A percentile compares a stretch with the other conserved stretches of the same genome.
Evolutionary conservation across 2,797 vertebrate species (phyloP).

Genomic region (Myotis findleyi): DNA sequence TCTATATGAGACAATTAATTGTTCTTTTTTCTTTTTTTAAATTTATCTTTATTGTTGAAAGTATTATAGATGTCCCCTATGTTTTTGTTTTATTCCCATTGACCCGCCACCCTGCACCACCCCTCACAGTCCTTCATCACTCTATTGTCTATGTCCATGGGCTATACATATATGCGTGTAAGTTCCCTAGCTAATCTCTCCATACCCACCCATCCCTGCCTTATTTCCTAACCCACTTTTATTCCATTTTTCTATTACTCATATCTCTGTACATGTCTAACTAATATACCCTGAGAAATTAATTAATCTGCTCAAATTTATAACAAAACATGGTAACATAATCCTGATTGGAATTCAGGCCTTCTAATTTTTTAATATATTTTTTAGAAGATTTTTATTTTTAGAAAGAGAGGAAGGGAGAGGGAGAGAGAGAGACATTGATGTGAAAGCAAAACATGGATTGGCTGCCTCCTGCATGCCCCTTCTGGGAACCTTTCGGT

Average conservation of each 20-base stretch:
- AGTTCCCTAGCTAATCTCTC: no score
- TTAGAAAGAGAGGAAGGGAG: not conserved
- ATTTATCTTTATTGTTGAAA: no score
- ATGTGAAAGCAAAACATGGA: not conserved
- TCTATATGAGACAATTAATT: not conserved
- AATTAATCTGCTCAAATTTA: not conserved
- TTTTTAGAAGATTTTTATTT: not conserved
- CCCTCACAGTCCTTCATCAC: no score
- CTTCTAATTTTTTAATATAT: constrained; percentile 13
- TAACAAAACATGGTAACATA: not conserved
- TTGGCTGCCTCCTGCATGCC: not conserved
- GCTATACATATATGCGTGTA: no score
- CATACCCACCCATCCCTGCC: not conserved
- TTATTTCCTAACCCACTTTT: constrained; percentile 2
- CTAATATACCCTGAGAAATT: constrained; percentile 11
- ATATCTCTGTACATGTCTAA: constrained; percentile 36
- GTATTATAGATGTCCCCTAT: no score
- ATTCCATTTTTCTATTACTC: constrained; percentile 6
- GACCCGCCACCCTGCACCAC: no score
- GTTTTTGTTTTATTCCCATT: no score
- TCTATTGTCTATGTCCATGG: no score
- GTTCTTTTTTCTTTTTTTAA: not conserved
- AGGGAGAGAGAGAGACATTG: not conserved
- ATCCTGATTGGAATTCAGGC: not conserved
- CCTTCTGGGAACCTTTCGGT: not conserved